phyloP scores from a whole-genome alignment of 1,140 invertebrate species.

The Sycophila sp. region DNA sequence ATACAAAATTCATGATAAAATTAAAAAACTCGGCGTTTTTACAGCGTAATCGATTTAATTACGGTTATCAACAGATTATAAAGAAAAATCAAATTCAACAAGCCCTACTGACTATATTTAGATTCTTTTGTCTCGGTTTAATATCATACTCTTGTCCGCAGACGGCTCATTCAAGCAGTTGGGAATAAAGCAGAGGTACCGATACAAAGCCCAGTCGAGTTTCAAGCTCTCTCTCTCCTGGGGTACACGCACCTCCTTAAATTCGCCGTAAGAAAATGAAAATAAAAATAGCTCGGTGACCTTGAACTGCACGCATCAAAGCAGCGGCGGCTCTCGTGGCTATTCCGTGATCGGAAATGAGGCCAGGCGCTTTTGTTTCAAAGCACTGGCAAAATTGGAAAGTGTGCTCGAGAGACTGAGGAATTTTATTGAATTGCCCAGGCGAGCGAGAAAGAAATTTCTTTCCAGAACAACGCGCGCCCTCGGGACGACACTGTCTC shows the following conservation, averaged over 20 bases:
- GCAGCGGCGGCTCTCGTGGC: neutral
- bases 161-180: no score
- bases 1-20: no score
- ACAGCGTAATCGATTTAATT: no score
- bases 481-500: slow-evolving; percentile 46
- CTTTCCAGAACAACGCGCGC: slow-evolving; percentile 27
- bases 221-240: no score
- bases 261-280: neutral
- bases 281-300: neutral
- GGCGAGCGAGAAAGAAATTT: slow-evolving; percentile 8
- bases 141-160: no score
- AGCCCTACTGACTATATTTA: no score
- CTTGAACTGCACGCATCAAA: neutral
- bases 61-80: no score
- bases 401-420: slow-evolving; percentile 12
- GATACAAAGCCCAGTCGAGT: neutral
- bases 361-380: neutral
- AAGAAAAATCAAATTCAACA: no score
- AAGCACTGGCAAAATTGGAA: no score
- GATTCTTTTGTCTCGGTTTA: no score
- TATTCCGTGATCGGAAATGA: slow-evolving; percentile 4
- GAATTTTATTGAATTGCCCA: slow-evolving; percentile 42
- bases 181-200: neutral
- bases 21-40: no score
- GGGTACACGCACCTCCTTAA: neutral